Conservation (phyloP, 2,797 vertebrate species). For the Schizothorax lantsangensis region DNA sequence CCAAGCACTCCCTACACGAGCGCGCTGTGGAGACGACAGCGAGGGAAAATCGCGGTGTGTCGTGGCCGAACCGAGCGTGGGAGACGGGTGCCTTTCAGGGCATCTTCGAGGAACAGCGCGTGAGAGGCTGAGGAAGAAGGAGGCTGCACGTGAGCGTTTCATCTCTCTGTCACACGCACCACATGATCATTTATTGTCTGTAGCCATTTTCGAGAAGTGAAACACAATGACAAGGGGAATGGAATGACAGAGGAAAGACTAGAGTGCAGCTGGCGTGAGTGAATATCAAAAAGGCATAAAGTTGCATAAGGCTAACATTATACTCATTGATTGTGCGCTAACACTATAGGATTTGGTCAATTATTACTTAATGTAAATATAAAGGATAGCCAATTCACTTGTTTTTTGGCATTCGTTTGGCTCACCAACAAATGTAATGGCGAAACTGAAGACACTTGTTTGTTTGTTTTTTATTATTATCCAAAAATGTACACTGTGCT, state of each 20-base stretch:
- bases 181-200: constrained; percentile 5
- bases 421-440: constrained; percentile 7
- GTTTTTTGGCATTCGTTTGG: constrained; percentile 23
- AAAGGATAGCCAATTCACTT: constrained; percentile 21
- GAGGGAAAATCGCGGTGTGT: neutral
- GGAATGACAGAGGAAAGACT: constrained; percentile 21
- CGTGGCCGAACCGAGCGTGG: constrained; percentile 27
- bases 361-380: constrained; percentile 4
- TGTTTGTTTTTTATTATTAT: neutral
- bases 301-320: constrained; percentile 45
- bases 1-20: constrained; percentile 32
- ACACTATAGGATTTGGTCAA: constrained; percentile 14
- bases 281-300: constrained; percentile 37
- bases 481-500: constrained; percentile 1
- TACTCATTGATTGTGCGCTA: constrained; percentile 36
- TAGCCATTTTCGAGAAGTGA: constrained; percentile 27
- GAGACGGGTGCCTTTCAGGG: constrained; percentile 41
- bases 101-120: constrained; percentile 39
- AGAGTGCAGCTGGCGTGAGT: neutral
- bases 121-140: constrained; percentile 36
- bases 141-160: constrained; percentile 1
- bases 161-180: neutral
- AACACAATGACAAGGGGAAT: constrained; percentile 26
- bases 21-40: neutral
- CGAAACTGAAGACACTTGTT: constrained; percentile 31